These are phyloP conservation scores for Nothura maculosa DNA, from an alignment of 2,797 vertebrate genomes.

Conservation along the genomic window DNA sequence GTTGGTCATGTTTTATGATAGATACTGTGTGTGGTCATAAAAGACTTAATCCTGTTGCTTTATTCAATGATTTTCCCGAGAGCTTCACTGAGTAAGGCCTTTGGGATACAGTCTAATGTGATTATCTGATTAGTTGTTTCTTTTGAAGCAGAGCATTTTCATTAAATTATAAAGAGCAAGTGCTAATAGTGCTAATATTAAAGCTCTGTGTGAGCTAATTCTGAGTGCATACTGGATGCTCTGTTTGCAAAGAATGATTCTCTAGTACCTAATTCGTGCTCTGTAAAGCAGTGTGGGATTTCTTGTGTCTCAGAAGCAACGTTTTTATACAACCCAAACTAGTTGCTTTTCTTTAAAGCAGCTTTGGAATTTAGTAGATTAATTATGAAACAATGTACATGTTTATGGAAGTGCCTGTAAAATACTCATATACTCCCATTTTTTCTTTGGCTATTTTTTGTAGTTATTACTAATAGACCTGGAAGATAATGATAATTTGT, in stretches of 20 bases:
- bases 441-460: constrained; percentile 16
- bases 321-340: neutral
- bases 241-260: neutral
- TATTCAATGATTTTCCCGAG: constrained; percentile 9
- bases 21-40: neutral
- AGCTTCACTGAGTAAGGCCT: neutral
- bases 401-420: constrained; percentile 51
- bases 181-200: neutral
- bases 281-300: neutral
- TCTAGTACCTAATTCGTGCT: neutral
- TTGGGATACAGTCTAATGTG: neutral
- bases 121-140: constrained; percentile 42
- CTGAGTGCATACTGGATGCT: neutral
- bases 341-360: neutral
- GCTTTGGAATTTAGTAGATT: neutral
- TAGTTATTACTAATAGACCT: neutral
- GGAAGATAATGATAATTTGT: neutral
- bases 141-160: constrained; percentile 22
- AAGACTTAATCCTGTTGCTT: neutral
- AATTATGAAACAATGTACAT: neutral
- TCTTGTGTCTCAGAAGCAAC: neutral
- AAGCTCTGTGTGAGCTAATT: neutral
- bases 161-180: neutral
- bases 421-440: neutral
- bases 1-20: neutral